Evolutionary conservation across 2,113 vertebrate genomes (phyloP), one percentile per base, ranked within the genome.

Genomic region (Ochotona curzoniae): DNA sequence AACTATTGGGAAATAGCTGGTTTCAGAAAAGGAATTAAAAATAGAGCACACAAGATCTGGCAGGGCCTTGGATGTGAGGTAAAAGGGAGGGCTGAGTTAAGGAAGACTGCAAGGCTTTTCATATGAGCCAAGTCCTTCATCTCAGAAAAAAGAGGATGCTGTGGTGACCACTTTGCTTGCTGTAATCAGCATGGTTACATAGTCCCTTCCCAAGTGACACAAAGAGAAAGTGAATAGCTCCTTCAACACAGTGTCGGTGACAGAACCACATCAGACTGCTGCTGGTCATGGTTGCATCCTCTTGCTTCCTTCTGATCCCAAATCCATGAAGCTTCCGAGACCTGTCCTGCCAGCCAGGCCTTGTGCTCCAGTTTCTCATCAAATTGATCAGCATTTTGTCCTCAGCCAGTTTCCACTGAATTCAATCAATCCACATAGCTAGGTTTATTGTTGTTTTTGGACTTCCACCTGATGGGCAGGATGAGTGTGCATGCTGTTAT

Each of bases 101-200:
- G 35, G 5, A 63, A 83, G 32, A 80, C 30, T 51, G 79, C 28
- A 67, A 80, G 18, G 14, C 6, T 63, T 92, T 87, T 74, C 1
- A 2, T 12, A 28, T 57, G 18, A 71, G 32, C 25, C 32, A 74
- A 47, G 17, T 7, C 47, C 64, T 32, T 88, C 38, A 79, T 32
- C 66, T 91, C 17, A 94, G 21, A 38, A 89, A n/a, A 89, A 83
- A 76, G n/a, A 69, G 5, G 23, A 89, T 35, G 4, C 88, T 82
- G 14, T 4, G 8, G 17, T 73, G 30, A 91, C 25, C 30, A 73
- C 28, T 44, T 44, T 44, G 38, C 38, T 78, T 63, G 60, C 5
- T 78, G 17, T 82, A 35, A 86, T 73, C 18, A 61, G 35, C 38
- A 82, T 21, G 70, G 17, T 89, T 21, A 85, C 17, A 44, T 82